Base-by-base conservation (phyloP, 2,113 vertebrate species). In the Pelvicachromis taeniatus region DNA sequence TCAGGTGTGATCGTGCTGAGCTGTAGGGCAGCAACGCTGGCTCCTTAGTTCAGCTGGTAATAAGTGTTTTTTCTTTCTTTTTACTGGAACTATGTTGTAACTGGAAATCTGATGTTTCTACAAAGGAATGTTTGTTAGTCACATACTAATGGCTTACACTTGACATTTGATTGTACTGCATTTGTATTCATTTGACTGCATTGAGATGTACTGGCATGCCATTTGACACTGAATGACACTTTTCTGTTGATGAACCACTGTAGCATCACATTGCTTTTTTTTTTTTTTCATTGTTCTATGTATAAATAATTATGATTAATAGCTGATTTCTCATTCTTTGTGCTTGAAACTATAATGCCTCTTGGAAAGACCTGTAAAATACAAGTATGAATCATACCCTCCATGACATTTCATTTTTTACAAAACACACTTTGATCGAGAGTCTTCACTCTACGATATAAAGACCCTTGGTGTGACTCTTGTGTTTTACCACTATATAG, bases 151-250 rank as follows among this genome's bases (percentile, higher is more conserved):
- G 42, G 42, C 42, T 73, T 50, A 73, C 26, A 83, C 52, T 56
- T 90, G 92, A 93, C 94, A 55, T 92, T 84, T 93, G 92, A 94
- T 94, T 94, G 91, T 93, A 93, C 61, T 88, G 87, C 80, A 70
- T 93, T 85, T 85, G 73, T 85, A 38, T 89, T 82, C 9, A 1
- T 80, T 85, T 75, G 52, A 73, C 54, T 83, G 59, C 81, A 21
- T 56, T 80, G 70, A 73, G 78, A 81, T 87, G 87, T 85, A 84
- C 21, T n/a, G 40, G 91, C 90, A 94, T 90, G 94, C 87, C 89
- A 61, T 88, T 55, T 84, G 63, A 84, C 83, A 82, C 80, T 75
- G 88, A 87, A 88, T 90, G 85, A 85, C 61, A 70, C 56, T 13
- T 80, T 86, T 90, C 70, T 80, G 52, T 83, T 63, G n/a, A 65